Evolutionary conservation across 2,888 invertebrate species (phyloP), one percentile per base, ranked within the genome.

Genomic region (Ennomos fuscantarius): DNA sequence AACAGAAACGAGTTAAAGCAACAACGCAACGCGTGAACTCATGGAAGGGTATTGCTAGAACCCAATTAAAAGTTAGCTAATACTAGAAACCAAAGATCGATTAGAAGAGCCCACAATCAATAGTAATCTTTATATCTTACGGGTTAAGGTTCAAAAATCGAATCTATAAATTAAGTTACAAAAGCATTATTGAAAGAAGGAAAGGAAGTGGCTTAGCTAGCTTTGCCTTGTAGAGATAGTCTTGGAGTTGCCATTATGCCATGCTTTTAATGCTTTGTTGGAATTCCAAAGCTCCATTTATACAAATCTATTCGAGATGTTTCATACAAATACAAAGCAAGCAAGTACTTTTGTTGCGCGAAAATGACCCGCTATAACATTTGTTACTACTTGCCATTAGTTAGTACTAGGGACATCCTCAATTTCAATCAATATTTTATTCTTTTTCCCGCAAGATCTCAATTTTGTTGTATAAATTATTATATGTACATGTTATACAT

Each of bases 1-100:
- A 55, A 48, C 52, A 39, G 33, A 47, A 52, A 9, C 12, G 46
- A 63, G 59, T 55, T 49, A 44, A 41, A 52, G 51, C 46, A 67
- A 60, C 63, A 60, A 60, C 54, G 60, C 59, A 63, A 70, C 73
- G 66, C 69, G 62, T 63, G 55, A 62, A 68, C 73, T 70, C 73
- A 73, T 70, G 71, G 63, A 72, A 74, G 76, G 74, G 73, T 78
- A 70, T 70, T 69, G 74, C 78, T 82, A 81, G 82, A 85, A 85
- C 83, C 79, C 82, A 83, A 86, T 86, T 85, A 84, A 84, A 86
- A 86, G 74, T 86, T 84, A 71, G 63, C 76, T 82, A 79, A 84
- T 81, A 75, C 73, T 74, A 72, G 72, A 70, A 55, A 53, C 50
- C 54, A 66, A 60, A 61, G 52, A 57, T 47, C 52, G 52, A 52